Conservation (phyloP, 2,797 vertebrate species). For the Gambusia yucatana region DNA sequence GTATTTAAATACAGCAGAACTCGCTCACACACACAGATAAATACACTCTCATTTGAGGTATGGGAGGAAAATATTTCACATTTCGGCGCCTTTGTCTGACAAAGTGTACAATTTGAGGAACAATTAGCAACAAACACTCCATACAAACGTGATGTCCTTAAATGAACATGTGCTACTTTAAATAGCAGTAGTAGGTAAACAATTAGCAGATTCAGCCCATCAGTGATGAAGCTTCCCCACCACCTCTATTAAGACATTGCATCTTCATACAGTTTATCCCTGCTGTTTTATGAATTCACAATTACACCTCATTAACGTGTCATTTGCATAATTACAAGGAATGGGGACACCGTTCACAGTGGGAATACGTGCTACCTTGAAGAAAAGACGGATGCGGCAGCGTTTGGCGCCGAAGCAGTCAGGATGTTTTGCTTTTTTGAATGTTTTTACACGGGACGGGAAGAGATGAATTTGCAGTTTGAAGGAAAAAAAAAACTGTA, state of each 20-base stretch:
- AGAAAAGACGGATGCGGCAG: conserved; percentile 39
- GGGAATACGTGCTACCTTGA: conserved; percentile 72
- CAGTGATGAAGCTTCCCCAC: conserved; percentile 77
- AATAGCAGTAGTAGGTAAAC: conserved; percentile 84
- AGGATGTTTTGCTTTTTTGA: conserved; percentile 35
- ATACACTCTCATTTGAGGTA: conserved; percentile 15
- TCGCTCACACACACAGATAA: background rate
- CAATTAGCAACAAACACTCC: conserved; percentile 64
- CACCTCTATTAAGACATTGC: conserved; percentile 77
- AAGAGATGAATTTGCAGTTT: conserved; percentile 48
- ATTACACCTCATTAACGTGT: conserved; percentile 88
- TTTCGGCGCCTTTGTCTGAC: conserved; percentile 41
- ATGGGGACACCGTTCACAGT: conserved; percentile 79
- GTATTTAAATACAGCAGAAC: background rate
- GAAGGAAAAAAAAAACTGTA: conserved; percentile 14
- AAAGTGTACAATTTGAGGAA: conserved; percentile 56
- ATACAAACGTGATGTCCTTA: conserved; percentile 71
- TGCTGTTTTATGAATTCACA: conserved; percentile 87
- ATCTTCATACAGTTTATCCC: conserved; percentile 84
- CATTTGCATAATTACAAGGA: conserved; percentile 88
- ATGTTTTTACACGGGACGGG: conserved; percentile 32
- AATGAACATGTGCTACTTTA: conserved; percentile 79
- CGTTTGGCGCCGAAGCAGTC: conserved; percentile 26
- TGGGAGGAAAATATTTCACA: conserved; percentile 14
- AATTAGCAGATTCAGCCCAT: conserved; percentile 79